Evolutionary conservation across 2,888 invertebrate genomes (phyloP).

Genomic region (Lamellibrachia satsuma): DNA sequence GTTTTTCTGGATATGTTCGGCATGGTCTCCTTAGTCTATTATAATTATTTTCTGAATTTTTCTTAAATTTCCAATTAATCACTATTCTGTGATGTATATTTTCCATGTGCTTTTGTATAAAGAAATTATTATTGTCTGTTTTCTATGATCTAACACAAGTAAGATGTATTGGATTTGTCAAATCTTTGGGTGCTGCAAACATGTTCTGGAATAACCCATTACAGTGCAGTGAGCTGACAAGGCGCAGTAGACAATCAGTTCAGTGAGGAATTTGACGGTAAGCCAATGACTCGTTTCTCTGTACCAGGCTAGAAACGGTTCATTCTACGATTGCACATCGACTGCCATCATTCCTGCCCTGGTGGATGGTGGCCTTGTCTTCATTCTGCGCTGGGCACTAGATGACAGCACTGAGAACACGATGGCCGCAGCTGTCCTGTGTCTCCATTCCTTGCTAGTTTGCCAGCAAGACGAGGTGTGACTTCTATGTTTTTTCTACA

Average conservation of each 20-base stretch:
- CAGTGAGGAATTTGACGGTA: neutral
- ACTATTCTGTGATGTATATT: too few relatives aligned
- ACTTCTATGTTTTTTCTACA: neutral
- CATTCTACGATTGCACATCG: slow-evolving; percentile 79
- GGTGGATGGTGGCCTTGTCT: slow-evolving; percentile 77
- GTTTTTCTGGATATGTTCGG: too few relatives aligned
- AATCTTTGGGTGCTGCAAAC: neutral
- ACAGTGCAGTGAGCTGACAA: neutral
- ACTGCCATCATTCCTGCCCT: slow-evolving; percentile 73
- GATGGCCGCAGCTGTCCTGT: slow-evolving; percentile 79
- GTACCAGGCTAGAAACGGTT: slow-evolving; percentile 70
- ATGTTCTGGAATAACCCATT: neutral
- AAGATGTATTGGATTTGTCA: neutral
- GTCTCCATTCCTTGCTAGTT: slow-evolving; percentile 78
- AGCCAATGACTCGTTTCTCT: neutral
- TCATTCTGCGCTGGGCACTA: slow-evolving; percentile 83
- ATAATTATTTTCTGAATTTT: neutral
- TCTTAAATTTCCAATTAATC: too few relatives aligned
- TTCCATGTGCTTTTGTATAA: neutral
- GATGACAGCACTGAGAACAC: slow-evolving; percentile 83
- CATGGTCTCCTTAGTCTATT: too few relatives aligned
- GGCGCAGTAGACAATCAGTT: neutral
- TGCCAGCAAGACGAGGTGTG: slow-evolving; percentile 79
- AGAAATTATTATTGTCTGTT: neutral
- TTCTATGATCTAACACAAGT: neutral